A percentile compares a stretch with the other conserved stretches of the same genome.
phyloP scores from a whole-genome alignment of 2,797 vertebrate genomes.

The Jordanella pulchra region DNA sequence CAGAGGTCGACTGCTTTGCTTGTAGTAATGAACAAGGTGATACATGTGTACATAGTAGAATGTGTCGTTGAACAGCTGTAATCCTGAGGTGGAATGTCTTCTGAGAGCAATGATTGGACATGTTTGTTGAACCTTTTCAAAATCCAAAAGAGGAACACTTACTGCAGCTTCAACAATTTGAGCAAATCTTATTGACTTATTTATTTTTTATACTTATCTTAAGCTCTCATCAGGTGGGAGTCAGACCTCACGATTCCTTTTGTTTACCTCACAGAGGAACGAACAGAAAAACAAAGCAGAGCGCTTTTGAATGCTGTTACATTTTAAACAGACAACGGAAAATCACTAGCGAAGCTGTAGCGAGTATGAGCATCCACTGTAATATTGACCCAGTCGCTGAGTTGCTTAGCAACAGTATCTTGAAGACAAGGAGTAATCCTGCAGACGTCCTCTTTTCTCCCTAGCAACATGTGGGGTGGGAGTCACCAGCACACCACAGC shows the following conservation, averaged over 20 bases:
- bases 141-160: not conserved
- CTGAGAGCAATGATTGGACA: constrained; percentile 23
- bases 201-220: not conserved
- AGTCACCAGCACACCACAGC: constrained; percentile 41
- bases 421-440: constrained; percentile 58
- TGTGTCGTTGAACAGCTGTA: constrained; percentile 30
- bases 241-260: not conserved
- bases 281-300: not conserved
- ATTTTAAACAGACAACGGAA: constrained; percentile 66
- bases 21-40: constrained; percentile 36
- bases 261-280: constrained; percentile 12
- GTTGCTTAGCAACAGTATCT: constrained; percentile 81
- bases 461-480: constrained; percentile 65
- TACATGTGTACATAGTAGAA: constrained; percentile 24
- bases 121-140: not conserved
- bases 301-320: constrained; percentile 34
- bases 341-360: constrained; percentile 58
- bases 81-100: constrained; percentile 15
- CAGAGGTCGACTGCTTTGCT: constrained; percentile 21
- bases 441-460: constrained; percentile 60
- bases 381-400: constrained; percentile 70
- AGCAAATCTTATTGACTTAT: constrained; percentile 3
- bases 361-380: constrained; percentile 50
- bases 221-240: constrained; percentile 7
- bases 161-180: too few relatives aligned